Base-by-base conservation (phyloP, 2,888 invertebrate species). In the Heliconius cydno region DNA sequence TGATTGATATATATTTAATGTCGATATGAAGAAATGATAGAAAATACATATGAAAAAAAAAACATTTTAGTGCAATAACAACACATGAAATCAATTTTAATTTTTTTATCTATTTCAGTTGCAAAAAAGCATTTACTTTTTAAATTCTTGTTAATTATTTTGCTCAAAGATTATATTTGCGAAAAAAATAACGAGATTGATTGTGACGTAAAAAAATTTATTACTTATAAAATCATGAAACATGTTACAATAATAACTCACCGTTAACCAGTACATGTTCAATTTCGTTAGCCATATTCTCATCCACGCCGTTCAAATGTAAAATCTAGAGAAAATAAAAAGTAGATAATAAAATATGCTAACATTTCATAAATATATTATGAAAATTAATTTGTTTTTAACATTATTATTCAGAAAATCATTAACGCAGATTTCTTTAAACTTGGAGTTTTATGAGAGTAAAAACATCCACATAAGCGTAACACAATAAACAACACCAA, bases 211-310 rank as follows among this genome's bases (percentile, higher is more conserved):
- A 34, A 34, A 52, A 52, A 52, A 22, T 1, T 3, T 0, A 52
- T 22, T 19, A 9, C 7, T 22, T 22, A 22, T 25, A 22, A 25
- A 71, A 15, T n/a, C 0, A 4, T 41, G 5, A 34, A 63, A n/a
- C 10, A 22, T 28, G 25, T 63, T 2, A 34, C n/a, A 12, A 3
- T 9, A 60, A 34, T 9, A 1, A 73, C 88, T 89, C 79, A 95
- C 95, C 95, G 85, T 97, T 96, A 81, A 96, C 96, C 87, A 99
- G 95, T 52, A 97, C 97, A 86, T 98, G 97, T 90, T 99, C 98
- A 77, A 98, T 98, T 95, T 98, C 98, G 82, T 98, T 96, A 19
- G 98, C 98, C 90, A 98, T 96, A 85, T 97, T 97, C 89, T 99
- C 98, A 87, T 98, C 98, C 38, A 98, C 97, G 84, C 97, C 97